These are phyloP conservation scores for Popillia japonica DNA, from an alignment of 1,140 invertebrate genomes.

Conservation along the genomic window DNA sequence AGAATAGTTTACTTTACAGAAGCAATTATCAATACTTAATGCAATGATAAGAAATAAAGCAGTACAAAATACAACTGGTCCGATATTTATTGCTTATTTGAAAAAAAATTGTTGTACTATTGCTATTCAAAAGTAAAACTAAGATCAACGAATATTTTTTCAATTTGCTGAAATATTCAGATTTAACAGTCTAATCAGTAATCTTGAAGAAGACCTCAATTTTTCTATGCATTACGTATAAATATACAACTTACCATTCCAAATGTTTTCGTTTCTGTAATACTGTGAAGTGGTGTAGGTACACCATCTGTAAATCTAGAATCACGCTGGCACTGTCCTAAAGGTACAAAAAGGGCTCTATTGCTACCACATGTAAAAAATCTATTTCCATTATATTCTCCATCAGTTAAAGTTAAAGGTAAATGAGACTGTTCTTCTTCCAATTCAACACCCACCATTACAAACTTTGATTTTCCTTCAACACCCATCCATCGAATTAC, in stretches of 20 bases:
- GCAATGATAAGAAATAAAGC: too few species aligned
- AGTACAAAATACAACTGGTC: too few species aligned
- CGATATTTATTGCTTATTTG: too few species aligned
- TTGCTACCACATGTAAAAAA: slow-evolving; percentile 77
- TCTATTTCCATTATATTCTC: slow-evolving; percentile 73
- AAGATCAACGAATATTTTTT: too few species aligned
- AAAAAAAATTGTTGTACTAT: too few species aligned
- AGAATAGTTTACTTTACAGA: too few species aligned
- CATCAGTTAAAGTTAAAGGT: slow-evolving; percentile 74
- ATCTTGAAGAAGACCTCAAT: not conserved
- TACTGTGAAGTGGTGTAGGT: slow-evolving; percentile 62
- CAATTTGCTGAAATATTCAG: too few species aligned
- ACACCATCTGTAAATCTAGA: slow-evolving; percentile 74
- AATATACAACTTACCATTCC: slow-evolving; percentile 56
- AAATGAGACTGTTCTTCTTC: slow-evolving; percentile 76
- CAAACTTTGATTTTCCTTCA: slow-evolving; percentile 53
- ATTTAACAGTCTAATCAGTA: not conserved
- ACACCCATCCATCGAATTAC: slow-evolving; percentile 89
- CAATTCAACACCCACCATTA: slow-evolving; percentile 69
- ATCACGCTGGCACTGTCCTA: slow-evolving; percentile 80
- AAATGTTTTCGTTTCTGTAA: slow-evolving; percentile 52
- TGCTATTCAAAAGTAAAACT: too few species aligned
- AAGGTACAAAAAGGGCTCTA: slow-evolving; percentile 79
- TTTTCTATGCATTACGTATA: not conserved
- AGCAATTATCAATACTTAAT: too few species aligned